phyloP scores from a whole-genome alignment of 2,888 invertebrate genomes.

The Rhagium mordax region DNA sequence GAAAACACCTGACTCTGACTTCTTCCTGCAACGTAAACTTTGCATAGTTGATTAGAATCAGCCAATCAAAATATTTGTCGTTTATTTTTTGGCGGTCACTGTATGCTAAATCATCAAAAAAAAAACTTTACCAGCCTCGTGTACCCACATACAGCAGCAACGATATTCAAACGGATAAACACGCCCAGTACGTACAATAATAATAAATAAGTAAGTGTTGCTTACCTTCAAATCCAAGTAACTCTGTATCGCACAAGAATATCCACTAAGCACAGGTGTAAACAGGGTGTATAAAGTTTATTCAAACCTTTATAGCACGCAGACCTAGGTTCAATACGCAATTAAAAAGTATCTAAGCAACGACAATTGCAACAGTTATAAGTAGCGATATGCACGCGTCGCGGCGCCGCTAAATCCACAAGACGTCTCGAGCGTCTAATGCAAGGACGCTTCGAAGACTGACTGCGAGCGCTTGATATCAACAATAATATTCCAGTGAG shows the following conservation, averaged over 20 bases:
- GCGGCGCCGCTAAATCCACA: slow-evolving; percentile 35
- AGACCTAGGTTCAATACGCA: not conserved
- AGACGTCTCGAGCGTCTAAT: slow-evolving; percentile 39
- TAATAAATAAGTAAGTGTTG: slow-evolving; percentile 42
- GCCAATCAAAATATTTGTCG: not conserved
- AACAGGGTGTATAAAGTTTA: slow-evolving; percentile 11
- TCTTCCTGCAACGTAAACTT: not conserved
- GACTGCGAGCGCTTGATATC: slow-evolving; percentile 37
- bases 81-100: slow-evolving; percentile 10
- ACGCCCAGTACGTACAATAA: slow-evolving; percentile 36
- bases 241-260: slow-evolving; percentile 18
- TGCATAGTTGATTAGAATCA: not conserved
- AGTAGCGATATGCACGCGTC: slow-evolving; percentile 31
- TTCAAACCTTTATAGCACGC: not conserved
- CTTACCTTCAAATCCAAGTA: slow-evolving; percentile 42
- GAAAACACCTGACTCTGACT: not conserved
- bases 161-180: slow-evolving; percentile 41
- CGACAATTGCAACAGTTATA: slow-evolving; percentile 11
- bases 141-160: slow-evolving; percentile 32
- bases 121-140: slow-evolving; percentile 14
- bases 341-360: slow-evolving; percentile 20
- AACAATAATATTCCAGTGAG: slow-evolving; percentile 42
- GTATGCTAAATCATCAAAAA: slow-evolving; percentile 6
- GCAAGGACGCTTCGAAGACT: slow-evolving; percentile 42
- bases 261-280: slow-evolving; percentile 37